Evolutionary conservation across 2,888 invertebrate genomes (phyloP).

Genomic region (Coleophora flavipennella): DNA sequence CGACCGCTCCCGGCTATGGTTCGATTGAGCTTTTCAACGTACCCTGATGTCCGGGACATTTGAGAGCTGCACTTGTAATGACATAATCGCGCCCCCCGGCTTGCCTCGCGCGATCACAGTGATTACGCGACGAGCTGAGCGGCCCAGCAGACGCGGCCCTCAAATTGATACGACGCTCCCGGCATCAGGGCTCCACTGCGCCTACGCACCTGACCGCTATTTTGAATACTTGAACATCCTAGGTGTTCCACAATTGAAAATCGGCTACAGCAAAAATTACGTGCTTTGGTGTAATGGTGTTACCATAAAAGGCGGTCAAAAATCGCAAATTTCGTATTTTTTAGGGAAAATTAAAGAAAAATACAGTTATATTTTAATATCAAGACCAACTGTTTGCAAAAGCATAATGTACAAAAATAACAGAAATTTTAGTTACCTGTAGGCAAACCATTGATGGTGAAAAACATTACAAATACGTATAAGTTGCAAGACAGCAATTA

Average conservation of each 20-base stretch:
- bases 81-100: slow-evolving; percentile 58
- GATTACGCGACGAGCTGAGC: slow-evolving; percentile 40
- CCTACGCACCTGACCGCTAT: slow-evolving; percentile 30
- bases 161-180: slow-evolving; percentile 47
- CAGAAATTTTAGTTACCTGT: too few species aligned
- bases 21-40: slow-evolving; percentile 41
- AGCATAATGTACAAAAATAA: too few species aligned
- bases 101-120: slow-evolving; percentile 36
- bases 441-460: too few species aligned
- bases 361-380: too few species aligned
- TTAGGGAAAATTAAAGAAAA: too few species aligned
- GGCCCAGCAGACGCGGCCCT: slow-evolving; percentile 28
- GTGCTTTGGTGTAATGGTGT: too few species aligned
- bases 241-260: neutral
- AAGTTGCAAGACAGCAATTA: too few species aligned
- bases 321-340: too few species aligned
- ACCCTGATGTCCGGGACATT: slow-evolving; percentile 43
- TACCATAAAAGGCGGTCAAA: too few species aligned
- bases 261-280: too few species aligned
- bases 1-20: slow-evolving; percentile 41
- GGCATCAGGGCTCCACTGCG: slow-evolving; percentile 20
- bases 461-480: too few species aligned
- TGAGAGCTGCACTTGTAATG: slow-evolving; percentile 42
- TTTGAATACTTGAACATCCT: slow-evolving; percentile 11
- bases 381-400: too few species aligned